Conservation (phyloP, 2,797 vertebrate species). For the Okamejei kenojei region DNA sequence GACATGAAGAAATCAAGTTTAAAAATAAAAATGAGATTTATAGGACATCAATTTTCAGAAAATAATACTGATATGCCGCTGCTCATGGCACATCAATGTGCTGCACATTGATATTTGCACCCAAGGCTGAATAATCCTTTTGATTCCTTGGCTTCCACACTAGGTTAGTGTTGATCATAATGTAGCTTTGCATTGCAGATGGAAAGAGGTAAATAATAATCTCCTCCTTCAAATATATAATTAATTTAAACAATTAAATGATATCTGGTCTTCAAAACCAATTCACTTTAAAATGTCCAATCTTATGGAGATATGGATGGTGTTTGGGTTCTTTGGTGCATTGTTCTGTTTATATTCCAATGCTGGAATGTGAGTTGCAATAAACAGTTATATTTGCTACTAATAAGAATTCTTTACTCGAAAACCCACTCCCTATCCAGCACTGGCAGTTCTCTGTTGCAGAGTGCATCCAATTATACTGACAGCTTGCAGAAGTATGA, state of each 20-base stretch:
- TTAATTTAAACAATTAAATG: neutral
- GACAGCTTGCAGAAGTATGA: neutral
- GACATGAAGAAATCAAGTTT: conserved; percentile 25
- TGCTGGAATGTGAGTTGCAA: neutral
- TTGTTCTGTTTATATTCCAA: neutral
- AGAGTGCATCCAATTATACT: neutral
- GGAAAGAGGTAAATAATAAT: neutral
- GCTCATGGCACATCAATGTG: conserved; percentile 5
- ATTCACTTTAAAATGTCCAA: neutral
- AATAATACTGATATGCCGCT: neutral
- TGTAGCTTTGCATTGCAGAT: neutral
- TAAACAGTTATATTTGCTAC: neutral
- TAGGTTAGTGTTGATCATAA: neutral
- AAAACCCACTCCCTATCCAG: neutral
- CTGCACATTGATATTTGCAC: neutral
- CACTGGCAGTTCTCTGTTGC: neutral
- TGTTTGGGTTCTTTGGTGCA: neutral
- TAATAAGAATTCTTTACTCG: neutral
- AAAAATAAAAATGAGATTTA: conserved; percentile 33
- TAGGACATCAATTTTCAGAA: conserved; percentile 1
- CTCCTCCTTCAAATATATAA: neutral
- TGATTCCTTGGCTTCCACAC: conserved; percentile 20
- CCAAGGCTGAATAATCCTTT: conserved; percentile 8
- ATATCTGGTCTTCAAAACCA: neutral
- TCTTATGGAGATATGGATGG: neutral